Percentiles rank a stretch among this genome's conserved stretches.
Conservation (phyloP, 2,797 vertebrate genomes). For the Danio aesculapii region DNA sequence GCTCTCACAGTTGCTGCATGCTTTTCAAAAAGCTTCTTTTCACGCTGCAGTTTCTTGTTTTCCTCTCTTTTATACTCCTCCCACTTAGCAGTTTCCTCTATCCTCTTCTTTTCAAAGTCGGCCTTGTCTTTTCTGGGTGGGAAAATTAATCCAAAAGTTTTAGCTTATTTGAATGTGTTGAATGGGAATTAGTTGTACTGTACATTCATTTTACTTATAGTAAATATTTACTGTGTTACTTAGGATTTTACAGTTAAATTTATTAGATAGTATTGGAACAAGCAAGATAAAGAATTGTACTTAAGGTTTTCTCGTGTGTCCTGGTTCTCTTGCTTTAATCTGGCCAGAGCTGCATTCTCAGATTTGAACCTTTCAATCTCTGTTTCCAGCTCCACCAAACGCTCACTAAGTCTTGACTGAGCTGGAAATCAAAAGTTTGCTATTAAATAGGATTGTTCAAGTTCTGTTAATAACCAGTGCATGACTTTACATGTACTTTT, state of each 20-base stretch:
- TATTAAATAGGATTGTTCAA: too few species aligned
- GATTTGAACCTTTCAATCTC: slow-evolving; percentile 94
- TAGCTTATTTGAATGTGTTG: background rate
- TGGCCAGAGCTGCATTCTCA: slow-evolving; percentile 85
- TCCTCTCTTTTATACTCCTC: slow-evolving; percentile 92
- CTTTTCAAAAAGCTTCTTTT: slow-evolving; percentile 92
- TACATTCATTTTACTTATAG: background rate
- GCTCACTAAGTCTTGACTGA: slow-evolving; percentile 85
- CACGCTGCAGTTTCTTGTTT: slow-evolving; percentile 88
- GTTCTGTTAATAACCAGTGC: background rate
- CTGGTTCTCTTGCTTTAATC: slow-evolving; percentile 87
- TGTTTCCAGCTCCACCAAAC: slow-evolving; percentile 86
- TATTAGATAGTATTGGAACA: background rate
- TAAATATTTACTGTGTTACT: too few species aligned
- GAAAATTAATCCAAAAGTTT: background rate
- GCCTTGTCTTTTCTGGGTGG: slow-evolving; percentile 84
- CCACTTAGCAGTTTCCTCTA: slow-evolving; percentile 83
- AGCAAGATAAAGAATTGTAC: background rate
- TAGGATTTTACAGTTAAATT: too few species aligned
- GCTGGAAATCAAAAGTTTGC: slow-evolving; percentile 23
- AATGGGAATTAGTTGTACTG: background rate
- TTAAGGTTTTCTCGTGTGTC: slow-evolving; percentile 78
- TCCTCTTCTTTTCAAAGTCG: slow-evolving; percentile 86
- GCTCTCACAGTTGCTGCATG: slow-evolving; percentile 85
- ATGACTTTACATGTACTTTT: background rate